phyloP scores from a whole-genome alignment of 2,888 invertebrate species.

The Spisula solida region DNA sequence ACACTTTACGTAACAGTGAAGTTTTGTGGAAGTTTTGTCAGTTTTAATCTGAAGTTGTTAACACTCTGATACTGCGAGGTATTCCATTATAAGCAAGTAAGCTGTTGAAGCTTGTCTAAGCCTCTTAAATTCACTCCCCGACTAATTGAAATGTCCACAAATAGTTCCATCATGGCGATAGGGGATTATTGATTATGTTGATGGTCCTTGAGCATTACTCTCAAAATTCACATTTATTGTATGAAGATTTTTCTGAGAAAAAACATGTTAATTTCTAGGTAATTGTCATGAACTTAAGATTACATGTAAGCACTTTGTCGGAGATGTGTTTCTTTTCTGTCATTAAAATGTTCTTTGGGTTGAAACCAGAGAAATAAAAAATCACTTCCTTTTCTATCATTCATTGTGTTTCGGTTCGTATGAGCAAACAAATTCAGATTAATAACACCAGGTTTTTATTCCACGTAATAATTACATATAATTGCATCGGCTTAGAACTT shows the following conservation, averaged over 20 bases:
- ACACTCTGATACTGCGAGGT: background rate
- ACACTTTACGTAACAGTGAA: background rate
- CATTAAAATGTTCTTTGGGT: slow-evolving; percentile 1
- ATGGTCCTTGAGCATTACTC: background rate
- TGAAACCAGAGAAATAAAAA: background rate
- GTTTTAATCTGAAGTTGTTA: background rate
- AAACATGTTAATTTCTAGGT: slow-evolving; percentile 14
- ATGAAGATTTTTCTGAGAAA: background rate
- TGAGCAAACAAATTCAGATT: background rate
- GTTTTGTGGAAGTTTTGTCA: background rate
- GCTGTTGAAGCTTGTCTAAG: background rate
- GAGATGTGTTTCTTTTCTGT: slow-evolving; percentile 10
- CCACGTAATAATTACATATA: background rate
- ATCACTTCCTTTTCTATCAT: slow-evolving; percentile 14
- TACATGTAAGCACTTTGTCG: background rate
- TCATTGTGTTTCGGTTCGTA: background rate
- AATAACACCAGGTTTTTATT: background rate
- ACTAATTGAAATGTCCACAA: background rate
- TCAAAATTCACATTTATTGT: background rate
- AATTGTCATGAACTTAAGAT: background rate
- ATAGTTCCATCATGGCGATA: background rate
- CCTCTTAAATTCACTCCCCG: background rate
- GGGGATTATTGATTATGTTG: slow-evolving; percentile 9
- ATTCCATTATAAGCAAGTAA: background rate
- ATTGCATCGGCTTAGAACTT: background rate